These are phyloP conservation scores for Triops cancriformis DNA, from an alignment of 1,140 invertebrate species.

Conservation along the genomic window DNA sequence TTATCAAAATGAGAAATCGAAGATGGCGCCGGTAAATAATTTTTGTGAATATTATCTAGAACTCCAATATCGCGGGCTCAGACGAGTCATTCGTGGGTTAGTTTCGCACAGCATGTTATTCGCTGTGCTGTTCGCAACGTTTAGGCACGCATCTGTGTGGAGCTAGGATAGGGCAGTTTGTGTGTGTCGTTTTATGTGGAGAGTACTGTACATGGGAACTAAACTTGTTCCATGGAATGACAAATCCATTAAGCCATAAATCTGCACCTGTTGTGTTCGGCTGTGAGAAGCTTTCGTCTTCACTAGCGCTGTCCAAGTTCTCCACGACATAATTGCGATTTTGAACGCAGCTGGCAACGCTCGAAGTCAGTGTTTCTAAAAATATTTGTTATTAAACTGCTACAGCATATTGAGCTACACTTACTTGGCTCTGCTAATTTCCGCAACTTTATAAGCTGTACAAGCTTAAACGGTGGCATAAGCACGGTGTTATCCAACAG, in stretches of 20 bases:
- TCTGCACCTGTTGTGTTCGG: not conserved
- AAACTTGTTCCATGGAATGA: not conserved
- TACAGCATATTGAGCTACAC: not conserved
- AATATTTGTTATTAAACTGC: not conserved
- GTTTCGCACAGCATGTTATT: too few species aligned
- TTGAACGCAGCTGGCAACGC: not conserved
- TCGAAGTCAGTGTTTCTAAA: not conserved
- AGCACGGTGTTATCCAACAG: not conserved
- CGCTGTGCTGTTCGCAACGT: too few species aligned
- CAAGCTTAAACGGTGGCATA: not conserved
- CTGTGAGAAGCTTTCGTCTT: not conserved
- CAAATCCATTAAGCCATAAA: too few species aligned
- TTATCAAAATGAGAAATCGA: too few species aligned
- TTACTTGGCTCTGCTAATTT: not conserved
- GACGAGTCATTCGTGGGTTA: too few species aligned
- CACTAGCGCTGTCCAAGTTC: not conserved
- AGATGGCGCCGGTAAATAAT: too few species aligned
- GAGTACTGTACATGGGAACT: not conserved
- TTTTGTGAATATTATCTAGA: too few species aligned
- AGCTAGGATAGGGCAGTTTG: too few species aligned
- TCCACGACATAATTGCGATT: not conserved
- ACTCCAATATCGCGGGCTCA: too few species aligned
- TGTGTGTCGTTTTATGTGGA: too few species aligned
- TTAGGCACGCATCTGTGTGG: too few species aligned
- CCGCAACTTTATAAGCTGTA: not conserved